Evolutionary conservation across 2,888 invertebrate species (phyloP), one percentile per base, ranked within the genome.

Genomic region (Oligia strigilis): DNA sequence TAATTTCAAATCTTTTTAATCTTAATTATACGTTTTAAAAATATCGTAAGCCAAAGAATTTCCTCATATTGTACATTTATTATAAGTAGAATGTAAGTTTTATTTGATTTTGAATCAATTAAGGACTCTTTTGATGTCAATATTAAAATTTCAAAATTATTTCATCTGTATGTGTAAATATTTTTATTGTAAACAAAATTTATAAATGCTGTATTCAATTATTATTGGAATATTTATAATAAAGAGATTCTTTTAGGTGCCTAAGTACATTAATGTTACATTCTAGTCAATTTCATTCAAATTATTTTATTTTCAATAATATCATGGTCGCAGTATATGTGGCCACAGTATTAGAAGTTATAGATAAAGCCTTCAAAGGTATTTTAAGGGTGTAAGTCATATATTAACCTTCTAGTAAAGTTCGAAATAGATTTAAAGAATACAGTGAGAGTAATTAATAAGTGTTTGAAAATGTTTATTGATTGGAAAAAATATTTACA

Each of bases 241-340:
- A 69, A 79, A 83, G 67, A 83, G 66, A 84, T 89, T 88, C 84
- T 88, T 89, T 90, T 92, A 93, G 93, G 88, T 92, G 91, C 90
- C 90, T 94, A 92, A 92, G 93, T 93, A 94, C 92, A 91, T 92
- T 90, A 91, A 91, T 87, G 83, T 91, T 92, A 91, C 84, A 92
- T 92, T 95, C 95, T 96, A 96, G 96, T 96, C 96, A 96, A 95
- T 95, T 95, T 94, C 84, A 90, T 90, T 90, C 87, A 91, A 88
- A 85, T 88, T 89, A 87, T 88, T 79, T 89, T 79, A 83, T 85
- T 88, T 88, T 88, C 84, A 83, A 85, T 87, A 87, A 82, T 82
- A 78, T 84, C 70, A 82, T 80, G 75, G 80, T 80, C 64, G 60
- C 83, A 52, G n/a, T 69, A 49, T 77, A 64, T 43, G 70, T 75